Conservation (phyloP, 2,888 invertebrate genomes). For the Trissolcus japonicus region DNA sequence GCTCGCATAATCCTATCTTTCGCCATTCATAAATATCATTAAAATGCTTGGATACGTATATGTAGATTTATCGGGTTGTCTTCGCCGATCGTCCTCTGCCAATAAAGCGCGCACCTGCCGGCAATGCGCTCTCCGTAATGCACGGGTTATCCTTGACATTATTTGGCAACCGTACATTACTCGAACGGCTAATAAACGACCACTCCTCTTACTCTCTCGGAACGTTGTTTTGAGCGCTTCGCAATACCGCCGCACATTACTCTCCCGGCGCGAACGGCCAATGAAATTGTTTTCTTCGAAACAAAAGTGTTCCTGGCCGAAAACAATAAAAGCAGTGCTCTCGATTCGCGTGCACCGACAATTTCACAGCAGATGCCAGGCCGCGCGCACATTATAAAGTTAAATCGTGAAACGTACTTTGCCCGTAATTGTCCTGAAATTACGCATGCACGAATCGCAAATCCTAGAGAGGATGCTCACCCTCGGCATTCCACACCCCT, state of each 20-base stretch:
- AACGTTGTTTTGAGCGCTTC: not conserved
- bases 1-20: conserved; percentile 45
- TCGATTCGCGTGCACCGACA: conserved; percentile 9
- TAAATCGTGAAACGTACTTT: conserved; percentile 40
- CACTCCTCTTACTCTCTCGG: conserved; percentile 60
- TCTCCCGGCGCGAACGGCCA: conserved; percentile 18
- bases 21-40: conserved; percentile 54
- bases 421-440: conserved; percentile 33
- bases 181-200: conserved; percentile 63
- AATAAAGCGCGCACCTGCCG: conserved; percentile 59
- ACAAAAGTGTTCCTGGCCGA: conserved; percentile 14
- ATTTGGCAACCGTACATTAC: conserved; percentile 66
- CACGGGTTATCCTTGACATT: conserved; percentile 73
- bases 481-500: conserved; percentile 29
- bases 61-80: conserved; percentile 56
- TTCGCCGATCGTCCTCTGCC: conserved; percentile 48
- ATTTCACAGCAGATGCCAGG: conserved; percentile 31
- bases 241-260: conserved; percentile 41
- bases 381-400: conserved; percentile 40
- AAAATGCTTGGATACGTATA: conserved; percentile 21
- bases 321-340: conserved; percentile 33
- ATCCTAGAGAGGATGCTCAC: conserved; percentile 33
- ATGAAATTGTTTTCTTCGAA: conserved; percentile 52
- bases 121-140: conserved; percentile 56
- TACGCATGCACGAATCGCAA: conserved; percentile 22